Evolutionary conservation across 1,140 invertebrate species (phyloP).

Genomic region (Bombus huntii): DNA sequence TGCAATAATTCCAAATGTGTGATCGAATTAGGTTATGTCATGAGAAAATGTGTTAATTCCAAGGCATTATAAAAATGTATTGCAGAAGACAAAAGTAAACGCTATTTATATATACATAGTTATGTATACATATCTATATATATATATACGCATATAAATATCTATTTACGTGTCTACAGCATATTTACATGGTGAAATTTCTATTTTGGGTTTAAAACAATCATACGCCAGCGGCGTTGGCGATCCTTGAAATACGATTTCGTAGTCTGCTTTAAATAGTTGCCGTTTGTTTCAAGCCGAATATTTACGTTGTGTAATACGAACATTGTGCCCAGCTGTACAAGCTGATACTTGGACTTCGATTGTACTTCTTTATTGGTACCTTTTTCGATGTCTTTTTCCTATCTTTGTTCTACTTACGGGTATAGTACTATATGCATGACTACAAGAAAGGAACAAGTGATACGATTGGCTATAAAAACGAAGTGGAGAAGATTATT

Average conservation of each 20-base stretch:
- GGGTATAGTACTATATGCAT: no score
- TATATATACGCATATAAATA: background rate
- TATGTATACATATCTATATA: background rate
- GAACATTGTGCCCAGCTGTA: background rate
- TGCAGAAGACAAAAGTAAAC: background rate
- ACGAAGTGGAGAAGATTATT: background rate
- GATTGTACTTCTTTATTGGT: background rate
- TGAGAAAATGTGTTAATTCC: no score
- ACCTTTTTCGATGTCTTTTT: no score
- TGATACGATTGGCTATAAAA: background rate
- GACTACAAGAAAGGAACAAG: background rate
- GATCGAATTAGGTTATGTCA: no score
- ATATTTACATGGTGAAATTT: background rate
- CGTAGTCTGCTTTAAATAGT: conserved; percentile 28
- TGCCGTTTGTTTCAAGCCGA: background rate
- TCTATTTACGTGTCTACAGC: background rate
- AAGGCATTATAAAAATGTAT: background rate
- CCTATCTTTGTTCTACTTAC: no score
- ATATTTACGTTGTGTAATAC: conserved; percentile 7
- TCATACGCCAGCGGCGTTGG: background rate
- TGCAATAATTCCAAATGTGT: background rate
- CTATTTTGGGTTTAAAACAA: conserved; percentile 10
- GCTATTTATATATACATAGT: background rate
- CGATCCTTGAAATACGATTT: conserved; percentile 9
- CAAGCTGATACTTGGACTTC: background rate